Percentiles rank a stretch among this genome's conserved stretches.
Conservation (phyloP, 1,140 invertebrate genomes). For the Mactra quadrangularis region DNA sequence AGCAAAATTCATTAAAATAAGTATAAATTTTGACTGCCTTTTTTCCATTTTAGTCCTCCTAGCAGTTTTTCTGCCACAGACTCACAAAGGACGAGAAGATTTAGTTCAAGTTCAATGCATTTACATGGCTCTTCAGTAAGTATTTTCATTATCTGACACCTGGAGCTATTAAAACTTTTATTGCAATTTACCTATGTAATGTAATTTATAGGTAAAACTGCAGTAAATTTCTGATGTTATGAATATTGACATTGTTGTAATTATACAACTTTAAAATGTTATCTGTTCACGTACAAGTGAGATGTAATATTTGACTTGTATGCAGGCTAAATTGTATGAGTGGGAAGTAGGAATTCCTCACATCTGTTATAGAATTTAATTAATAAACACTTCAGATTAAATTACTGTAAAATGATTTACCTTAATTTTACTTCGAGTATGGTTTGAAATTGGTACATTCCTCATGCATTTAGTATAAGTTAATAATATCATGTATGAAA, state of each 20-base stretch:
- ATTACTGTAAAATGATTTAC: too few relatives aligned
- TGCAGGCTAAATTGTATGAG: too few relatives aligned
- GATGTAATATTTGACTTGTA: too few relatives aligned
- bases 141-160: neutral
- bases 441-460: too few relatives aligned
- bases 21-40: too few relatives aligned
- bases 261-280: neutral
- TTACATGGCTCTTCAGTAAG: conserved; percentile 57
- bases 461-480: neutral
- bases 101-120: conserved; percentile 70
- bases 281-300: too few relatives aligned
- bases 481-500: neutral
- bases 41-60: conserved; percentile 60
- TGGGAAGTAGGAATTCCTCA: too few relatives aligned
- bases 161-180: neutral
- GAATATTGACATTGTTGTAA: neutral
- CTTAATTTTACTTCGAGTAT: too few relatives aligned
- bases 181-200: too few relatives aligned
- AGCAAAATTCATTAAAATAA: too few relatives aligned
- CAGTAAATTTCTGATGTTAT: neutral
- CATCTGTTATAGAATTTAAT: too few relatives aligned
- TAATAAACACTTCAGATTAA: too few relatives aligned
- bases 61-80: conserved; percentile 46
- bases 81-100: conserved; percentile 66
- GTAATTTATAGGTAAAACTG: neutral